These are phyloP conservation scores for Brachyhypopomus gauderio DNA, from an alignment of 2,113 vertebrate genomes.

Conservation along the genomic window DNA sequence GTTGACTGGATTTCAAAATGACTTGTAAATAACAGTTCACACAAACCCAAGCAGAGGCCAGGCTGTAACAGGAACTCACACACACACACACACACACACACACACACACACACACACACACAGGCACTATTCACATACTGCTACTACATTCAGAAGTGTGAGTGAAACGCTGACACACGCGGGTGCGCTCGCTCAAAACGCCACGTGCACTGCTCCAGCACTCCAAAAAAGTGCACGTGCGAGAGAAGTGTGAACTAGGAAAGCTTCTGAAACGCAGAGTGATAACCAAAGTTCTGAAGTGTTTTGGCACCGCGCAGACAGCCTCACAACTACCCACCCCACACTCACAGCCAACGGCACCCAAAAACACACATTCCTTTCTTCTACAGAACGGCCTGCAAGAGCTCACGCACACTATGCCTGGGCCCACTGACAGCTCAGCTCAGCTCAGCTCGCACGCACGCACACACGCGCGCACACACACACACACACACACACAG, in stretches of 20 bases:
- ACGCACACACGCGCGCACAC: background rate
- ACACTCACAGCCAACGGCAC: slow-evolving; percentile 1
- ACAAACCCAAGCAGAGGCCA: background rate
- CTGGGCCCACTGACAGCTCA: too few relatives aligned
- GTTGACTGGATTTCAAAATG: background rate
- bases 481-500: background rate
- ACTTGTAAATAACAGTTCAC: background rate
- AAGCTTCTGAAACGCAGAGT: too few relatives aligned
- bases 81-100: too few relatives aligned
- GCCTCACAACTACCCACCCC: background rate
- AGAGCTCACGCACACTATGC: too few relatives aligned
- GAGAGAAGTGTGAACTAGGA: too few relatives aligned
- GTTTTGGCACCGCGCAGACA: too few relatives aligned
- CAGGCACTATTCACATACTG: background rate
- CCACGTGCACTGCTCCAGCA: too few relatives aligned
- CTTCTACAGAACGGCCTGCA: too few relatives aligned
- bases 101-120: background rate
- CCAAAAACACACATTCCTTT: background rate
- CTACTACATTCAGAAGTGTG: background rate
- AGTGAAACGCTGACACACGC: background rate
- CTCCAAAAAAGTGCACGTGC: too few relatives aligned
- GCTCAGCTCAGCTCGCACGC: too few relatives aligned
- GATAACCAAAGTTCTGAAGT: too few relatives aligned
- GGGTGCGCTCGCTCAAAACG: too few relatives aligned
- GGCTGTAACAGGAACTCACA: slow-evolving; percentile 20